phyloP scores from a whole-genome alignment of 2,888 invertebrate species.

The Dendrolimus pini region DNA sequence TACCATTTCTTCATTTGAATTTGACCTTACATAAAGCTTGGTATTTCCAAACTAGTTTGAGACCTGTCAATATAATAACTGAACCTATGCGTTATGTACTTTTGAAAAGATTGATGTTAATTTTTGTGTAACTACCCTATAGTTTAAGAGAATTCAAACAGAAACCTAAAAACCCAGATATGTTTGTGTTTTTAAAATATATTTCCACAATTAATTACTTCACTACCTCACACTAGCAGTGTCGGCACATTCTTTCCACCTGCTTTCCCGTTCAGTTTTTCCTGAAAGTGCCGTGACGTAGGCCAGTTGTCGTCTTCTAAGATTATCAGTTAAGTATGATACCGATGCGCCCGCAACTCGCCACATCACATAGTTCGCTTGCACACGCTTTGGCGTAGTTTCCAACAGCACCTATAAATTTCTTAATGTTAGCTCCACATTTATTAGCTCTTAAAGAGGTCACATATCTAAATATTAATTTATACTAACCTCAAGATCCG shows the following conservation, averaged over 20 bases:
- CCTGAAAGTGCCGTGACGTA: conserved; percentile 90
- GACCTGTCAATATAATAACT: too few species aligned
- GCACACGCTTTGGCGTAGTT: conserved; percentile 72
- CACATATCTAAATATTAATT: neutral
- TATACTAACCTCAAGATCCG: conserved; percentile 77
- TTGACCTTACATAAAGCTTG: too few species aligned
- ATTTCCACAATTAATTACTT: too few species aligned
- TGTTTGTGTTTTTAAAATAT: too few species aligned
- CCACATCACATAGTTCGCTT: conserved; percentile 96
- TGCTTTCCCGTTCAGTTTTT: conserved; percentile 88
- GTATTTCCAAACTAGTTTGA: too few species aligned
- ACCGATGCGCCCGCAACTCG: conserved; percentile 89
- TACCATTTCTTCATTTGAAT: too few species aligned
- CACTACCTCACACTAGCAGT: conserved; percentile 84
- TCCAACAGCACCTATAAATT: conserved; percentile 50
- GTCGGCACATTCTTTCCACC: conserved; percentile 95
- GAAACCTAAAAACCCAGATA: too few species aligned
- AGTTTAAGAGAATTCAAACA: too few species aligned
- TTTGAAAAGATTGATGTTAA: too few species aligned
- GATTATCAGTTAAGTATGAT: conserved; percentile 86
- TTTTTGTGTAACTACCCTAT: too few species aligned
- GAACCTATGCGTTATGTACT: too few species aligned
- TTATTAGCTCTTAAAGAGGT: neutral
- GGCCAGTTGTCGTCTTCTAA: conserved; percentile 86
- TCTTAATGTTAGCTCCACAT: neutral